These are phyloP conservation scores for Sipha maydis DNA, from an alignment of 2,888 invertebrate genomes.

Conservation along the genomic window DNA sequence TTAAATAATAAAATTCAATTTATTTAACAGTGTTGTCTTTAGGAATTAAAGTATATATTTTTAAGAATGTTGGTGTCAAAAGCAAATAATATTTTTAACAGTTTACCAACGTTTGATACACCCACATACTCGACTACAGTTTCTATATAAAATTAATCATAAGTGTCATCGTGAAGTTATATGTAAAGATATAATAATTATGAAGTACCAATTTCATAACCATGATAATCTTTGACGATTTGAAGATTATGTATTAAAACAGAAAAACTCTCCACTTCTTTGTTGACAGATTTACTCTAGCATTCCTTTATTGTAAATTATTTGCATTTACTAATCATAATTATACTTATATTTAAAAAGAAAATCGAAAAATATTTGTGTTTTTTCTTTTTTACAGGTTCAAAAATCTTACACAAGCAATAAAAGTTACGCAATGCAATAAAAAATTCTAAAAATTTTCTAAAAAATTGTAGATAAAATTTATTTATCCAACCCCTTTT, in stretches of 20 bases:
- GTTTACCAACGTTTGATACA: not conserved
- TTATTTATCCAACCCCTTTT: not conserved
- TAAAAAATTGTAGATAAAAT: not conserved
- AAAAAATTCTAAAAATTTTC: not conserved
- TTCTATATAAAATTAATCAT: not conserved
- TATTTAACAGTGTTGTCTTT: not conserved
- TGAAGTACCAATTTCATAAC: not conserved
- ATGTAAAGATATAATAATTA: not conserved
- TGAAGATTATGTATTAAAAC: not conserved
- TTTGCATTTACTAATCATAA: not conserved
- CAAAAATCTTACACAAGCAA: not conserved
- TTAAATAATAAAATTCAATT: not conserved
- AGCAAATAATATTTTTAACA: not conserved
- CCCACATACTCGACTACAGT: not conserved
- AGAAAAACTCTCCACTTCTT: not conserved
- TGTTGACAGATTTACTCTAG: not conserved
- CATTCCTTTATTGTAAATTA: not conserved
- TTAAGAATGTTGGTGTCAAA: not conserved
- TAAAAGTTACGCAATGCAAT: too few relatives aligned
- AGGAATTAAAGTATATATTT: not conserved
- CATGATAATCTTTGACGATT: not conserved
- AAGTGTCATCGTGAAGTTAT: not conserved
- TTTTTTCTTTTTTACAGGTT: too few relatives aligned
- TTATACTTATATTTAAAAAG: not conserved
- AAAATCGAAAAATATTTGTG: not conserved